Conservation (phyloP, 1,140 invertebrate genomes). For the Arion vulgaris region DNA sequence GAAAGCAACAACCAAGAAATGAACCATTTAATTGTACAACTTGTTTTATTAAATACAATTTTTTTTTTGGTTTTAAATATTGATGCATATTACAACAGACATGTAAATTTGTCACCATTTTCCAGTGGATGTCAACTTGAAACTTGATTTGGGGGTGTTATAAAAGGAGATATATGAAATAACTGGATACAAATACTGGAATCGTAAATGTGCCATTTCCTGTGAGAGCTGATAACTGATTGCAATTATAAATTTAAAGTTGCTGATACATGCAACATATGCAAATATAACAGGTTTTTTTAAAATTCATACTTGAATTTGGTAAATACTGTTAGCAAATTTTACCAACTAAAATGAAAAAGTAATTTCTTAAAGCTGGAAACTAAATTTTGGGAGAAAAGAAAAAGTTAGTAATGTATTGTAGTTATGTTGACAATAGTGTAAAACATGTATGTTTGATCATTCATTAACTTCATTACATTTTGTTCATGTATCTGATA, state of each 20-base stretch:
- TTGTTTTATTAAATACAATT: neutral
- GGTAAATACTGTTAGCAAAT: too few relatives aligned
- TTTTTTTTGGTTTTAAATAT: neutral
- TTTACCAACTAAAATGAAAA: too few relatives aligned
- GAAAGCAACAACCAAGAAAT: constrained; percentile 31
- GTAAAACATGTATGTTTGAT: neutral
- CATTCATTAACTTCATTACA: neutral
- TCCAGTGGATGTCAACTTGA: neutral
- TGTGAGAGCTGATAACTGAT: neutral
- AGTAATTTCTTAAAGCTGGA: too few relatives aligned
- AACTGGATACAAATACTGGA: neutral
- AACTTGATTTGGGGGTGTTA: neutral
- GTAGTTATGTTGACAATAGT: neutral
- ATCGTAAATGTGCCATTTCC: neutral
- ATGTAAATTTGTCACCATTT: neutral
- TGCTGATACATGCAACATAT: neutral
- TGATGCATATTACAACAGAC: constrained; percentile 5
- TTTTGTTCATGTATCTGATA: too few relatives aligned
- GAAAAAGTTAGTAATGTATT: neutral
- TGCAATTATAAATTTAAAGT: neutral
- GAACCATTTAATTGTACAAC: neutral
- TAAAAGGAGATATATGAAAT: neutral
- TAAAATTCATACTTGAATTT: too few relatives aligned
- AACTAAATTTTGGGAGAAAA: too few relatives aligned
- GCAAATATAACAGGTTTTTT: neutral